These are phyloP conservation scores for Leistus spinibarbis DNA, from an alignment of 2,888 invertebrate genomes.

Conservation along the genomic window DNA sequence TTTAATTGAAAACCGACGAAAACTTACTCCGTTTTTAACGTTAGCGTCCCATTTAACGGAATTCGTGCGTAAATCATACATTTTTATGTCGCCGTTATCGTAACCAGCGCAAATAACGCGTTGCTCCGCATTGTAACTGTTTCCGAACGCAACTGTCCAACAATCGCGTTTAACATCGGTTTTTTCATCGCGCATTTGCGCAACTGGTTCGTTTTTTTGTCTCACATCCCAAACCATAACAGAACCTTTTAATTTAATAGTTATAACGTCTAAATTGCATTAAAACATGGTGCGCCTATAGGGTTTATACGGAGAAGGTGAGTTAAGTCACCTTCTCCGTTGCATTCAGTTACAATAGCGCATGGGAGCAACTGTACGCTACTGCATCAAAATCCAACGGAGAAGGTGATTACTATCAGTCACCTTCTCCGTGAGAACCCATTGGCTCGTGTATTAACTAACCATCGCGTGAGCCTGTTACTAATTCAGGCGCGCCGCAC, in stretches of 20 bases:
- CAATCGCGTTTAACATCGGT: slow-evolving; percentile 82
- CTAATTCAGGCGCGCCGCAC: slow-evolving; percentile 94
- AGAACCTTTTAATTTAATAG: slow-evolving; percentile 60
- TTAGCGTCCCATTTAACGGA: slow-evolving; percentile 88
- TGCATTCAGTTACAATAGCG: too few relatives aligned
- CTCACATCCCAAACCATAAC: slow-evolving; percentile 97
- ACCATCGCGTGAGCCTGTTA: slow-evolving; percentile 93
- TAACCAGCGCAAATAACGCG: slow-evolving; percentile 90
- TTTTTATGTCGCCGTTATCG: slow-evolving; percentile 94
- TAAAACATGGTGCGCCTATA: too few relatives aligned
- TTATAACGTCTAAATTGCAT: neutral
- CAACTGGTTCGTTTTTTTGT: slow-evolving; percentile 87
- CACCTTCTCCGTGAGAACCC: neutral
- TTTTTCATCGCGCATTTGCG: slow-evolving; percentile 79
- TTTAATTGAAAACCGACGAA: slow-evolving; percentile 25
- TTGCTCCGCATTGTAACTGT: slow-evolving; percentile 86
- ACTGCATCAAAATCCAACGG: too few relatives aligned
- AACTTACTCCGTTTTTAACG: slow-evolving; percentile 83
- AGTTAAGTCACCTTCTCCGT: neutral
- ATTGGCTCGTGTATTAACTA: too few relatives aligned
- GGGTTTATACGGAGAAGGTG: too few relatives aligned
- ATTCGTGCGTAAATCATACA: slow-evolving; percentile 89
- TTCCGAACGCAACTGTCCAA: slow-evolving; percentile 92
- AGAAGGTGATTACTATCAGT: neutral
- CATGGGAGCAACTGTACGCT: too few relatives aligned